Conservation (phyloP, 2,888 invertebrate genomes). For the Lasioglossum morio region DNA sequence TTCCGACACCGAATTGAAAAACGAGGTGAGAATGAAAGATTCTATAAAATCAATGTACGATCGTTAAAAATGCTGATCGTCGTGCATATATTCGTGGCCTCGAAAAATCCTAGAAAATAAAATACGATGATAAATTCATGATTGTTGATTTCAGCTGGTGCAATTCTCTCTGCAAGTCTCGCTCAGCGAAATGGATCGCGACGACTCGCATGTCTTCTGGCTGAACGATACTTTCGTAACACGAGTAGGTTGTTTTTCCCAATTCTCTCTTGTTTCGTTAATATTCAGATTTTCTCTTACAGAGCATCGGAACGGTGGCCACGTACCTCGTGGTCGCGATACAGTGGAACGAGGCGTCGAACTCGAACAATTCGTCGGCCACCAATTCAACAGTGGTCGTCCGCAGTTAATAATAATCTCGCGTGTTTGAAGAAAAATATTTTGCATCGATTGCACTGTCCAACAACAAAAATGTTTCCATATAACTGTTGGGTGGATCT, state of each 20-base stretch:
- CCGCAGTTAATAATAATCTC: background rate
- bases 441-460: too few species aligned
- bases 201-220: background rate
- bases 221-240: background rate
- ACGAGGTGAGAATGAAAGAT: background rate
- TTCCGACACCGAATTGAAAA: background rate
- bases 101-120: too few species aligned
- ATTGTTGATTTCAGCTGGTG: background rate
- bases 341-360: background rate
- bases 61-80: too few species aligned
- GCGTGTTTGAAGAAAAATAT: too few species aligned
- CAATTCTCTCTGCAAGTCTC: conserved; percentile 6
- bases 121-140: too few species aligned
- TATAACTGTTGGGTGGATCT: too few species aligned
- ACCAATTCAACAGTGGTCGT: background rate
- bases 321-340: background rate
- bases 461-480: too few species aligned
- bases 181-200: background rate
- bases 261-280: too few species aligned
- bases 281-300: background rate
- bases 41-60: background rate
- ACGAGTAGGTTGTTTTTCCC: background rate
- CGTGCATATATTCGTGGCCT: too few species aligned
- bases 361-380: background rate
- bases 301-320: background rate